These are phyloP conservation scores for Oceanodroma leucorhoa DNA, from an alignment of 2,797 vertebrate species.

Conservation along the genomic window DNA sequence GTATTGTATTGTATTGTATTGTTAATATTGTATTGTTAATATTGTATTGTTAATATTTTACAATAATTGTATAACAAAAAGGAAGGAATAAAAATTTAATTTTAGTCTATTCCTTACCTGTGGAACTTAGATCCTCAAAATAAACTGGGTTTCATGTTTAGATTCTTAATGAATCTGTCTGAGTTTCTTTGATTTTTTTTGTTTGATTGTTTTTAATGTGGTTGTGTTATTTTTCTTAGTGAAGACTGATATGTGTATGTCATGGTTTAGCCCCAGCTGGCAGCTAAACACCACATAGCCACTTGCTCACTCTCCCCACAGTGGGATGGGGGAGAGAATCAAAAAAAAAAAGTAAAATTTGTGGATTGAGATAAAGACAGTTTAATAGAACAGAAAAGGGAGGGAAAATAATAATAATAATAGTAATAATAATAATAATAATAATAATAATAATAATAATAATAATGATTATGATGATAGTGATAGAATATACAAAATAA, in stretches of 20 bases:
- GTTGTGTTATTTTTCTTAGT: neutral
- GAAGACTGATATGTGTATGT: neutral
- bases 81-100: neutral
- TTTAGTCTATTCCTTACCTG: neutral
- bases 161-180: neutral
- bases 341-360: no score
- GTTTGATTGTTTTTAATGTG: neutral
- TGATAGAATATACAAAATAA: no score
- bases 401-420: no score
- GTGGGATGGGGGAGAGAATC: no score
- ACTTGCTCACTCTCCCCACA: no score
- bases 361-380: no score
- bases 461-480: no score
- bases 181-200: neutral
- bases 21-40: neutral
- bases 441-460: no score
- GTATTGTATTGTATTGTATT: fast-evolving
- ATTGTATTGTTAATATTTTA: neutral
- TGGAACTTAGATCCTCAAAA: neutral
- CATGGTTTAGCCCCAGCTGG: no score
- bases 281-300: no score
- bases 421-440: no score
- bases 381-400: no score
- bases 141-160: neutral
- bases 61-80: neutral